A percentile compares a stretch with the other conserved stretches of the same genome.
Conservation (phyloP, 2,888 invertebrate genomes). For the Lacanobia oleracea region DNA sequence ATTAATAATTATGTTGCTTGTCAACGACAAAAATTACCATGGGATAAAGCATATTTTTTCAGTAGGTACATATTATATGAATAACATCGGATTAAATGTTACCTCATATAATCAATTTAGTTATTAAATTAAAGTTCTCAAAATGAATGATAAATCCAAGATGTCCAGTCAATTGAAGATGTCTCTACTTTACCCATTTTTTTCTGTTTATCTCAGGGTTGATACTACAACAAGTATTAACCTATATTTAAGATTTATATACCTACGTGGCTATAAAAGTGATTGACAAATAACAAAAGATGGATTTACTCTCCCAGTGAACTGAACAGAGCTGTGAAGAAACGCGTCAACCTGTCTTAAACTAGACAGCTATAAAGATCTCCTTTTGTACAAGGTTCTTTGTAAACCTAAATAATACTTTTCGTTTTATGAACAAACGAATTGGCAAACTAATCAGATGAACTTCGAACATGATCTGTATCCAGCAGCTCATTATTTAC, state of each 20-base stretch:
- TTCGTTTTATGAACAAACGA: slow-evolving; percentile 14
- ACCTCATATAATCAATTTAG: background rate
- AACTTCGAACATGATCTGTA: slow-evolving; percentile 19
- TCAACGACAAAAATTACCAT: background rate
- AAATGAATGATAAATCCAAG: background rate
- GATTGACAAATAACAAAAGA: slow-evolving; percentile 38
- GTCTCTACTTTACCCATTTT: background rate
- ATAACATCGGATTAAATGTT: background rate
- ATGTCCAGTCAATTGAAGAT: background rate
- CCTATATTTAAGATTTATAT: slow-evolving; percentile 20
- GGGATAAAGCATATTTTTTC: background rate
- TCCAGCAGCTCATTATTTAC: slow-evolving; percentile 47
- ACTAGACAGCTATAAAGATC: slow-evolving; percentile 22
- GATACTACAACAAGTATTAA: slow-evolving; percentile 12
- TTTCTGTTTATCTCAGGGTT: slow-evolving; percentile 7
- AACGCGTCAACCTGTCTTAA: slow-evolving; percentile 16
- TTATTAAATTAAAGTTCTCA: background rate
- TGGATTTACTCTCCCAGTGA: slow-evolving; percentile 30
- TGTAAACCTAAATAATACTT: slow-evolving; percentile 6
- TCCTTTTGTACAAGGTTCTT: slow-evolving; percentile 26
- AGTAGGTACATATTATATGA: background rate
- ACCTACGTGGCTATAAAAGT: slow-evolving; percentile 14
- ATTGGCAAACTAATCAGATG: slow-evolving; percentile 20
- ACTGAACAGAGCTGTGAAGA: slow-evolving; percentile 25
- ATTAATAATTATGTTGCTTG: background rate